Conservation (phyloP, 2,888 invertebrate genomes). For the Hirudinaria manillensis region DNA sequence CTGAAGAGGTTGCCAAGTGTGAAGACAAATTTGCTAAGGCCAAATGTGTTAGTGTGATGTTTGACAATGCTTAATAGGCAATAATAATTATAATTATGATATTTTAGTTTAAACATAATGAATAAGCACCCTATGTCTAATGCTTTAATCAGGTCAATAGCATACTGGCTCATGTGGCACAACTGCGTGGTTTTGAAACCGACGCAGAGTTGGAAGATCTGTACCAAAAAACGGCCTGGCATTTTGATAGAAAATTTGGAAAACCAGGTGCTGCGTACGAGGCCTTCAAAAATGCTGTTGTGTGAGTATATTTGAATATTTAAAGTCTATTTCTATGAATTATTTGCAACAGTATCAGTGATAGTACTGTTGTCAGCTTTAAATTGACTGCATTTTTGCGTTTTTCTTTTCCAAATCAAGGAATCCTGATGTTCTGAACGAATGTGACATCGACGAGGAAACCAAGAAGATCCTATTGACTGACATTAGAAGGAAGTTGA, state of each 20-base stretch:
- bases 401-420: slow-evolving; percentile 56
- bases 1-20: slow-evolving; percentile 95
- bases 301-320: slow-evolving; percentile 10
- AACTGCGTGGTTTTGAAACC: slow-evolving; percentile 79
- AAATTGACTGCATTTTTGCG: not conserved
- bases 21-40: slow-evolving; percentile 97
- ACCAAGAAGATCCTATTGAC: slow-evolving; percentile 84
- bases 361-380: not conserved
- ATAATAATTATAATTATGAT: not conserved
- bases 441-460: slow-evolving; percentile 85
- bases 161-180: slow-evolving; percentile 92
- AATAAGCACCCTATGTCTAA: not conserved
- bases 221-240: slow-evolving; percentile 94
- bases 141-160: slow-evolving; percentile 65
- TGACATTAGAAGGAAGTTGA: slow-evolving; percentile 89
- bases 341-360: not conserved
- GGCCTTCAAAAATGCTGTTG: slow-evolving; percentile 84
- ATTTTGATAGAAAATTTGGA: slow-evolving; percentile 92
- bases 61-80: not conserved
- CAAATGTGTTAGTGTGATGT: slow-evolving; percentile 70
- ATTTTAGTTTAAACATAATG: slow-evolving; percentile 1
- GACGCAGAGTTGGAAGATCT: slow-evolving; percentile 89
- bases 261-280: slow-evolving; percentile 93
- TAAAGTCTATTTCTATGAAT: not conserved
- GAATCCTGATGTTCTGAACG: slow-evolving; percentile 87